Evolutionary conservation across 2,888 invertebrate species (phyloP).

Genomic region (Lasius fuliginosus): DNA sequence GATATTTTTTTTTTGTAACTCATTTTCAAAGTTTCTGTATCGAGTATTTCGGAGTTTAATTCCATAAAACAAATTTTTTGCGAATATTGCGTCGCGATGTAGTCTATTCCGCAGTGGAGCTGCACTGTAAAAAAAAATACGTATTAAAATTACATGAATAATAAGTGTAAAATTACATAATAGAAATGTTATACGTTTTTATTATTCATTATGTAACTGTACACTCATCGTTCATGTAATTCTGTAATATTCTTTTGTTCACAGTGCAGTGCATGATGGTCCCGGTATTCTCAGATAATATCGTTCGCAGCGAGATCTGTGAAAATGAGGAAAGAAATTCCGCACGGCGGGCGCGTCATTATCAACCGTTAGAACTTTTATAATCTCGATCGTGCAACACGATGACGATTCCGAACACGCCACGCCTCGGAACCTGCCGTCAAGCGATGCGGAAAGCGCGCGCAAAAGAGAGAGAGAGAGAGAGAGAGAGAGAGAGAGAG

Average conservation of each 20-base stretch:
- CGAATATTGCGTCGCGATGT: neutral
- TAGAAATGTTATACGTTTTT: neutral
- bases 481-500: slow-evolving; percentile 3
- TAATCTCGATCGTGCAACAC: slow-evolving; percentile 40
- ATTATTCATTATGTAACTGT: neutral
- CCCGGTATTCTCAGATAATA: neutral
- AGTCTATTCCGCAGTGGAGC: neutral
- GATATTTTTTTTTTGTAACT: neutral
- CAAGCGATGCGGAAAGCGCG: slow-evolving; percentile 26
- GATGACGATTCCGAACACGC: slow-evolving; percentile 54
- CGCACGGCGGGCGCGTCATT: slow-evolving; percentile 40
- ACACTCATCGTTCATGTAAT: neutral
- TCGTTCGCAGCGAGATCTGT: slow-evolving; percentile 26
- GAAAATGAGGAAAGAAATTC: slow-evolving; percentile 48
- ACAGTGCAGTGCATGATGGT: neutral
- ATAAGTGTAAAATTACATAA: neutral
- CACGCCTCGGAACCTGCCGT: slow-evolving; percentile 59
- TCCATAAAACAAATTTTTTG: neutral
- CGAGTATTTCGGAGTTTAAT: neutral
- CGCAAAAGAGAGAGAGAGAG: neutral
- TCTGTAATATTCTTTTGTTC: neutral
- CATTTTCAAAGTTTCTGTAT: neutral
- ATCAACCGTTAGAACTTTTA: slow-evolving; percentile 52
- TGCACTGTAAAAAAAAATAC: neutral
- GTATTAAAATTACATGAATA: neutral